phyloP scores from a whole-genome alignment of 30 jellyfish, hydroid and myxozoan species.

The Haliclystus octoradiatus region DNA sequence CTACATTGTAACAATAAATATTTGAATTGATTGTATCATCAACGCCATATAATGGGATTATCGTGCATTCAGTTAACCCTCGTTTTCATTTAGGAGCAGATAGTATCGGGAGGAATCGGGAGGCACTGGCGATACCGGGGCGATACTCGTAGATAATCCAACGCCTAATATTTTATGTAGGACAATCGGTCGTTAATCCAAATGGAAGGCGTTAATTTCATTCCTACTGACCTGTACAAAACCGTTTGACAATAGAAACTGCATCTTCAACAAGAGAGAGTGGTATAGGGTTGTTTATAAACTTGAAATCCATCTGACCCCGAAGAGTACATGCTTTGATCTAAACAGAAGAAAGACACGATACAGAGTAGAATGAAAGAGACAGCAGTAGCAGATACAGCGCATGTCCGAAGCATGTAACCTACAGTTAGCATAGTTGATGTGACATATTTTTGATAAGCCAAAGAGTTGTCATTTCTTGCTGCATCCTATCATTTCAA shows the following conservation, averaged over 20 bases:
- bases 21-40: too few relatives aligned
- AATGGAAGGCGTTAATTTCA: too few relatives aligned
- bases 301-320: constrained; percentile 47
- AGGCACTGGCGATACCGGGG: too few relatives aligned
- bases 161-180: too few relatives aligned
- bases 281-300: constrained; percentile 27
- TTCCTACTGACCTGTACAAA: constrained; percentile 58
- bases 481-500: constrained; percentile 37
- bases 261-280: constrained; percentile 63
- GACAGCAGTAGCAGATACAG: not conserved
- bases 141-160: too few relatives aligned
- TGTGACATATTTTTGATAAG: constrained; percentile 47
- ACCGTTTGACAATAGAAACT: constrained; percentile 43
- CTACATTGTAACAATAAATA: constrained; percentile 11
- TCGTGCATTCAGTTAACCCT: too few relatives aligned
- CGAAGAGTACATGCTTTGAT: constrained; percentile 55
- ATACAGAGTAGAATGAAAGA: not conserved
- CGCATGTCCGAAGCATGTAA: not conserved
- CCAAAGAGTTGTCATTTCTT: constrained; percentile 49
- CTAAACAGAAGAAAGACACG: constrained; percentile 5
- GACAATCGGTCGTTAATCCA: too few relatives aligned
- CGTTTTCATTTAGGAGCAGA: too few relatives aligned
- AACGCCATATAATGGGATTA: too few relatives aligned
- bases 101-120: too few relatives aligned
- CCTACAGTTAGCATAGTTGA: constrained; percentile 61